Percentiles rank a stretch among this genome's conserved stretches.
phyloP scores from a whole-genome alignment of 2,888 invertebrate species.

The Oxycera nigricornis region DNA sequence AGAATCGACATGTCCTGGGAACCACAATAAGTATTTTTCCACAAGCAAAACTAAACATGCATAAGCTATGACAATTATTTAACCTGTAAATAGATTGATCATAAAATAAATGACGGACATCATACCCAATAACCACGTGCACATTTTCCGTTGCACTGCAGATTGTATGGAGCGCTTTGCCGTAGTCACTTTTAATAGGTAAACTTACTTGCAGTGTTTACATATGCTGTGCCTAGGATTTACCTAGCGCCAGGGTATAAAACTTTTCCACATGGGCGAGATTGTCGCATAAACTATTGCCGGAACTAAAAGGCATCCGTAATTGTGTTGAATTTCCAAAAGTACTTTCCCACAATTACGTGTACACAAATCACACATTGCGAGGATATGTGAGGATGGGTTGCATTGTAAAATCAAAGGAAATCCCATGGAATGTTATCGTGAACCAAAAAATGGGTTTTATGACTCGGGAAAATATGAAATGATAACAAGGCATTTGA shows the following conservation, averaged over 20 bases:
- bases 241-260: slow-evolving; percentile 32
- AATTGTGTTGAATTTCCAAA: background rate
- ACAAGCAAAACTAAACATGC: too few species aligned
- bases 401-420: slow-evolving; percentile 2
- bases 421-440: slow-evolving; percentile 7
- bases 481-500: background rate
- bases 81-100: too few species aligned
- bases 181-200: background rate
- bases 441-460: background rate
- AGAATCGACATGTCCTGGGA: too few species aligned
- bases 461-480: background rate
- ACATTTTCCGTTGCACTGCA: too few species aligned
- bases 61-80: too few species aligned
- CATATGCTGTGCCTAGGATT: background rate
- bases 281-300: background rate
- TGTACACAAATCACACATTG: background rate
- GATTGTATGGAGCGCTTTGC: too few species aligned
- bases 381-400: background rate
- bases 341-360: slow-evolving; percentile 4
- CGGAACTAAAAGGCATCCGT: background rate
- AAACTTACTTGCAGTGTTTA: too few species aligned
- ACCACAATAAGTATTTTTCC: too few species aligned
- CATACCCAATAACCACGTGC: too few species aligned
- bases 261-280: background rate
- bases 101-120: too few species aligned